Percentiles rank a stretch among this genome's conserved stretches.
phyloP scores from a whole-genome alignment of 2,113 vertebrate species.

The Haplotaxodon microlepis region DNA sequence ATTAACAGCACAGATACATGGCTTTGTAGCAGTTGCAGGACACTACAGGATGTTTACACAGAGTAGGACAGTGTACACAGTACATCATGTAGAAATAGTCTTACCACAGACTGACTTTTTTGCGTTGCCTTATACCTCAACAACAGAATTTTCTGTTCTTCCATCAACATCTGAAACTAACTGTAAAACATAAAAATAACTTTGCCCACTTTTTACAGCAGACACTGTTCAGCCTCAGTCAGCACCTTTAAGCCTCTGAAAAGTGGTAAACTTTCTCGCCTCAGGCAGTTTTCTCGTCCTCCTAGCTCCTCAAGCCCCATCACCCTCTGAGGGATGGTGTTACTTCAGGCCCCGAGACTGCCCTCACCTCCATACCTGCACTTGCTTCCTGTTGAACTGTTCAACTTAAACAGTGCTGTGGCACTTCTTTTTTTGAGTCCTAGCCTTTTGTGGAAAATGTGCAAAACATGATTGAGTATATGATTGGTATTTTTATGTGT shows the following conservation, averaged over 20 bases:
- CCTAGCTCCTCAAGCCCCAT: neutral
- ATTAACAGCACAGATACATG: neutral
- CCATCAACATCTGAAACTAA: neutral
- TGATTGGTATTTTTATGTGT: neutral
- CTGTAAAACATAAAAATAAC: neutral
- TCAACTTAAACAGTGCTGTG: neutral
- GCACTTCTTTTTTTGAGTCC: neutral
- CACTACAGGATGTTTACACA: neutral
- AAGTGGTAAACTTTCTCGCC: neutral
- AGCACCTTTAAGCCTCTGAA: neutral
- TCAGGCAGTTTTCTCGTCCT: neutral
- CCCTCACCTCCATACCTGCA: neutral
- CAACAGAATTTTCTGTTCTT: neutral
- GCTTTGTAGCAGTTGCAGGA: neutral
- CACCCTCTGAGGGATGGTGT: neutral
- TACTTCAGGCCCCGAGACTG: neutral
- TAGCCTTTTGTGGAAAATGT: neutral
- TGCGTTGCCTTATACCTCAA: neutral
- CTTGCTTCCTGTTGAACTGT: neutral
- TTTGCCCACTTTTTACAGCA: neutral
- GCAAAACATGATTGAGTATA: neutral
- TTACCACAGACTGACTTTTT: neutral
- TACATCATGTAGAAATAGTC: neutral
- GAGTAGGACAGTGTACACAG: neutral
- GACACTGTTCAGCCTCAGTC: neutral